Conservation (phyloP, 1,140 invertebrate genomes). For the Hirudo medicinalis region DNA sequence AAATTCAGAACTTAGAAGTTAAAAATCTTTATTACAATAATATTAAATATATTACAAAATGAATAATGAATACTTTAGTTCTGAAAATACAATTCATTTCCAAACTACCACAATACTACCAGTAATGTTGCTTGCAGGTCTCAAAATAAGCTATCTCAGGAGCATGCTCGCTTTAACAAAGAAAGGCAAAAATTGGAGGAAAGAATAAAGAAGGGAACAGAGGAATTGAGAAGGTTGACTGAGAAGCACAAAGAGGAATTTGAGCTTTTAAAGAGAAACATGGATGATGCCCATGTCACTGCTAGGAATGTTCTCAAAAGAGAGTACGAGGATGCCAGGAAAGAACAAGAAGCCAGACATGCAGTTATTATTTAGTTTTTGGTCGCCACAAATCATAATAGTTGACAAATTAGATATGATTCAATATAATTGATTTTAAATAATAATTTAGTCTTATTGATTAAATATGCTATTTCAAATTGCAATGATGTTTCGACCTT, state of each 20-base stretch:
- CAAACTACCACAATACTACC: background rate
- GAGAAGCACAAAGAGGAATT: slow-evolving; percentile 40
- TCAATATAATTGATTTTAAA: too few relatives aligned
- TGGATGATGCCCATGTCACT: slow-evolving; percentile 36
- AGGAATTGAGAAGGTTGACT: slow-evolving; percentile 39
- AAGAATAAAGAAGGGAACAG: slow-evolving; percentile 32
- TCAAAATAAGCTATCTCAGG: background rate
- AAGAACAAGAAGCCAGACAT: slow-evolving; percentile 40
- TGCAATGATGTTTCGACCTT: background rate
- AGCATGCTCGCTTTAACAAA: background rate
- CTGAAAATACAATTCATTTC: background rate
- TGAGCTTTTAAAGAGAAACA: slow-evolving; percentile 37
- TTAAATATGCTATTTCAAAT: too few relatives aligned
- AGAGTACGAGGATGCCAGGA: slow-evolving; percentile 37
- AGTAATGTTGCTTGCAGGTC: background rate
- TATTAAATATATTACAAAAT: too few relatives aligned
- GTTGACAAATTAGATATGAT: too few relatives aligned
- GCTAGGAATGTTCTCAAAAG: slow-evolving; percentile 36
- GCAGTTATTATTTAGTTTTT: slow-evolving; percentile 27
- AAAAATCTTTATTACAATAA: too few relatives aligned
- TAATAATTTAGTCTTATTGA: too few relatives aligned
- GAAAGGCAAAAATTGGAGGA: background rate
- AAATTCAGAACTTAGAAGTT: too few relatives aligned
- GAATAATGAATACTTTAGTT: too few relatives aligned
- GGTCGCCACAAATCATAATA: too few relatives aligned